Evolutionary conservation across 2,113 vertebrate species (phyloP).

Genomic region (Pyxicephalus adspersus): DNA sequence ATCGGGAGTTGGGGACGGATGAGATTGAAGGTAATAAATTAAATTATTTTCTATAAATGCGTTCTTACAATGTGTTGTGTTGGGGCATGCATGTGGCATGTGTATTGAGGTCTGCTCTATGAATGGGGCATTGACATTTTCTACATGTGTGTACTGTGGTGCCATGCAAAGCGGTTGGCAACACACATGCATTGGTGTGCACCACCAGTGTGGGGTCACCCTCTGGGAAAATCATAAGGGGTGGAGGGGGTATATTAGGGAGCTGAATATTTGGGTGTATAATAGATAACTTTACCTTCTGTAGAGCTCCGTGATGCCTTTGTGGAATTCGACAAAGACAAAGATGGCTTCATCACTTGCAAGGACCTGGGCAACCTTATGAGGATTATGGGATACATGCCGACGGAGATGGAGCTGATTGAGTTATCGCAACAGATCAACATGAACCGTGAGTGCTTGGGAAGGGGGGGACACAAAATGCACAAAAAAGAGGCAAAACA

Average conservation of each 20-base stretch:
- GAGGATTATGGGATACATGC: constrained; percentile 98
- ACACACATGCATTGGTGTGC: too few relatives aligned
- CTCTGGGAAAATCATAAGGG: too few relatives aligned
- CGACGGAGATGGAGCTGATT: constrained; percentile 97
- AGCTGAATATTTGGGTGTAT: too few relatives aligned
- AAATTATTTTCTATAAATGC: background rate
- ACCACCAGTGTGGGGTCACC: too few relatives aligned
- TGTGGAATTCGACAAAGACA: constrained; percentile 92
- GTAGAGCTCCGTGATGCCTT: constrained; percentile 91
- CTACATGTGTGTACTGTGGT: too few relatives aligned
- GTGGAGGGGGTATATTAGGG: too few relatives aligned
- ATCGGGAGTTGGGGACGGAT: constrained; percentile 85
- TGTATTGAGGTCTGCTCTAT: too few relatives aligned
- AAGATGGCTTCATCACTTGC: constrained; percentile 91
- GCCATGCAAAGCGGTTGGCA: too few relatives aligned
- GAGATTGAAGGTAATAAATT: constrained; percentile 92
- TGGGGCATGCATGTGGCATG: too few relatives aligned
- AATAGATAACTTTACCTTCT: too few relatives aligned
- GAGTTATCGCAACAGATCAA: constrained; percentile 95
- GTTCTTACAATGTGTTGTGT: background rate
- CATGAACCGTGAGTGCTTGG: constrained; percentile 58
- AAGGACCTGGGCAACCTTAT: constrained; percentile 95
- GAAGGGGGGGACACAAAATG: background rate
- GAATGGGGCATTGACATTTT: too few relatives aligned
- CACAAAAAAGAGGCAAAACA: too few relatives aligned